phyloP scores from a whole-genome alignment of 1,140 invertebrate genomes.

The Steinernema feltiae region DNA sequence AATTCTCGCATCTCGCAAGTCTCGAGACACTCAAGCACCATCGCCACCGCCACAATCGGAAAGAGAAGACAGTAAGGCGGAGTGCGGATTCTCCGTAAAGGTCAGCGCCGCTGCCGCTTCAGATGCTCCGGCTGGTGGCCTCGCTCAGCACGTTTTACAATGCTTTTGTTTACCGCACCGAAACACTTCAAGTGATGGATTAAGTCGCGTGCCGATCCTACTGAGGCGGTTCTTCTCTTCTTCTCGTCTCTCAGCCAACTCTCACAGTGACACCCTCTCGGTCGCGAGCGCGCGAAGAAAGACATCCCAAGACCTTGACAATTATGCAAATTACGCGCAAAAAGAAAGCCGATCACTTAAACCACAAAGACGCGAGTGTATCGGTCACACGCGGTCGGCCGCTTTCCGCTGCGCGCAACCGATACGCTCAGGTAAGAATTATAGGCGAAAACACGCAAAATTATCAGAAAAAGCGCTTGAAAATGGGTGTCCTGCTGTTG shows the following conservation, averaged over 20 bases:
- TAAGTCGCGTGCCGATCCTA: not conserved
- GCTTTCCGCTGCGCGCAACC: too few species aligned
- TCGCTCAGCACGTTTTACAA: conserved; percentile 12
- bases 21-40: too few species aligned
- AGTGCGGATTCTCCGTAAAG: not conserved
- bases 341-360: not conserved
- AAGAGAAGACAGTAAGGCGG: not conserved
- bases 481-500: not conserved
- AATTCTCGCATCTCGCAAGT: too few species aligned
- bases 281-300: not conserved
- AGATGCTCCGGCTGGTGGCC: not conserved
- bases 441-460: too few species aligned
- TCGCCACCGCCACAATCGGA: too few species aligned
- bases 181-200: conserved; percentile 13
- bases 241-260: too few species aligned
- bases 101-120: not conserved
- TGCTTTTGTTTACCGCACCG: conserved; percentile 10
- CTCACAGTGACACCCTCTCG: conserved; percentile 10
- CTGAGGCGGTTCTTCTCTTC: not conserved
- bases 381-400: too few species aligned
- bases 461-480: too few species aligned
- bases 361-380: not conserved
- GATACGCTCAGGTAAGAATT: too few species aligned
- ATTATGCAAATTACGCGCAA: conserved; percentile 3
- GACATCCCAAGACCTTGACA: not conserved